phyloP scores from a whole-genome alignment of 2,113 vertebrate species.

The Petrocephalus zakoni region DNA sequence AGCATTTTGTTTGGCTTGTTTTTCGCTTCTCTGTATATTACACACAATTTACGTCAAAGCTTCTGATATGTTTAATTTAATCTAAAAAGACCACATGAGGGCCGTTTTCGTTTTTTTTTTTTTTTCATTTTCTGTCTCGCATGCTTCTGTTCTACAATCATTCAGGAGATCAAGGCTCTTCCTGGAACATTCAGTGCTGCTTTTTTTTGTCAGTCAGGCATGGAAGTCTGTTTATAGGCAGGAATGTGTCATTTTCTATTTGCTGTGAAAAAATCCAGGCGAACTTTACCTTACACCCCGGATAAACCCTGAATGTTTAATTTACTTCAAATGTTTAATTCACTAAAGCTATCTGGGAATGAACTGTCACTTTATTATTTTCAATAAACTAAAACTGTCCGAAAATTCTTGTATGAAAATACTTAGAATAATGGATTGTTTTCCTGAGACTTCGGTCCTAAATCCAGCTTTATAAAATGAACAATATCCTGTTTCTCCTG shows the following conservation, averaged over 20 bases:
- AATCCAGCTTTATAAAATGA: not conserved
- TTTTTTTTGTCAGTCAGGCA: not conserved
- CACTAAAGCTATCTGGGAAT: not conserved
- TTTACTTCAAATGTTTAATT: not conserved
- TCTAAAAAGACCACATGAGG: not conserved
- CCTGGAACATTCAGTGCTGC: not conserved
- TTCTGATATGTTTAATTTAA: not conserved
- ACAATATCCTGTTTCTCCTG: not conserved
- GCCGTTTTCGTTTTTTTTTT: not conserved
- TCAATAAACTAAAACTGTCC: not conserved
- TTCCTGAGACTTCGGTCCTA: not conserved
- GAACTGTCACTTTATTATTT: not conserved
- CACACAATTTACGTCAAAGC: not conserved
- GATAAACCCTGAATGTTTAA: not conserved
- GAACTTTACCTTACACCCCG: not conserved
- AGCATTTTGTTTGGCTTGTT: not conserved
- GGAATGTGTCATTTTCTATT: slow-evolving; percentile 3
- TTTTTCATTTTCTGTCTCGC: not conserved
- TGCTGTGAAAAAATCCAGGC: not conserved
- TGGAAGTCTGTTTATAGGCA: not conserved
- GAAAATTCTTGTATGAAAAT: not conserved
- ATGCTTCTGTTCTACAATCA: not conserved
- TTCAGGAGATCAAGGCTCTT: not conserved
- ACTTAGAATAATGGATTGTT: not conserved
- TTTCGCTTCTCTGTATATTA: not conserved